Base-by-base conservation (phyloP, 1,140 invertebrate genomes). In the Orchesella cincta region DNA sequence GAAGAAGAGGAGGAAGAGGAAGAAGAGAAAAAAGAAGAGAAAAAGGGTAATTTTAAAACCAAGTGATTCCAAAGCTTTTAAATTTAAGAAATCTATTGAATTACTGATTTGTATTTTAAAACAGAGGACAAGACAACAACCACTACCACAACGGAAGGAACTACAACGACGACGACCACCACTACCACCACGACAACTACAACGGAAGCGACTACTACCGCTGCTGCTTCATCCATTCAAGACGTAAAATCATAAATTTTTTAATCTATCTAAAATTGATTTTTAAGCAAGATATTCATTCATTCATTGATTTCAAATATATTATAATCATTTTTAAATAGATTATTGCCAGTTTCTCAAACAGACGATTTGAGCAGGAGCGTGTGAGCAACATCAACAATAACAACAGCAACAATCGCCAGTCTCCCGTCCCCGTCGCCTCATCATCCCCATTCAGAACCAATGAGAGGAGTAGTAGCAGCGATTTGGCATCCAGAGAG, bases 171-270 rank as follows among this genome's bases (percentile, higher is more conserved):
- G 39, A 14, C 71, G 8, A 36, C 71, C 2, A 73, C 71, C 1
- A 73, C 71, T 2, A 73, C 71, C 20, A 73, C 71, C 2, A 36
- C 71, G 2, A 73, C 71, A 3, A 73, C 71, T 5, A 46, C 34
- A 73, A 46, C 71, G 71, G 23, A 26, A 33, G 29, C 67, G 12
- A 73, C 71, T 18, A 73, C 71, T 5, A 46, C 34, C 1, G 35
- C 71, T 18, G 71, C 71, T 20, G 71, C 71, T 2, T 73, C 71
- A 39, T 73, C 71, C 3, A 73, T 73, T 51, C 71, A 73, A 73
- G 71, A 73, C 29, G 71, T 73, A 29, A 73, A 46, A 46, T 46
- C n/a, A 31, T 67, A 16, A 14, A 31, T 29, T 67, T 67, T 31
- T 31, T 31, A 67, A 57, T 57, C 3, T 57, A 18, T 57, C 3